phyloP scores from a whole-genome alignment of 2,888 invertebrate genomes.

The Mimachlamys varia region DNA sequence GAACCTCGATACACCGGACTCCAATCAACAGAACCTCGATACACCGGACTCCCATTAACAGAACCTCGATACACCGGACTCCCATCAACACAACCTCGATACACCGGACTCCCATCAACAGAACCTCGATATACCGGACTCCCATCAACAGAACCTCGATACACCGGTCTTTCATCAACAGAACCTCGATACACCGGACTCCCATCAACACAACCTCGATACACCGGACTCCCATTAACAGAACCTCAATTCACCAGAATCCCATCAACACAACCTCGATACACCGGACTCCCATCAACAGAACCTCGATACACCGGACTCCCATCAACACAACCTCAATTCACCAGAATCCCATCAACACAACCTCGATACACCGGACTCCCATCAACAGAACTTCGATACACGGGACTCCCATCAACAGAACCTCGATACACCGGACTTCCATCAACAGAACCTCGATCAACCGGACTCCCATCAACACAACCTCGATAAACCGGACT shows the following conservation, averaged over 20 bases:
- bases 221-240: neutral
- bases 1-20: neutral
- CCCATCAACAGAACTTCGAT: too few species aligned
- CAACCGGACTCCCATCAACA: neutral
- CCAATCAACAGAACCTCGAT: neutral
- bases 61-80: too few species aligned
- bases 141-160: neutral
- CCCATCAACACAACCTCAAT: neutral
- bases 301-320: too few species aligned
- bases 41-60: neutral
- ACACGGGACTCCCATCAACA: neutral
- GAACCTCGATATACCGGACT: too few species aligned
- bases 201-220: neutral
- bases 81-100: too few species aligned
- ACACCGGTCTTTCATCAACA: neutral
- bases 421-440: neutral
- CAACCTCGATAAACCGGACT: too few species aligned
- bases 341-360: neutral
- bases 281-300: too few species aligned
- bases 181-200: neutral
- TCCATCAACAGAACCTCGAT: neutral
- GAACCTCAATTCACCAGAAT: neutral
- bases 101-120: too few species aligned
- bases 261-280: too few species aligned
- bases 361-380: too few species aligned